These are phyloP conservation scores for Anseranas semipalmata DNA, from an alignment of 2,113 vertebrate genomes.

Conservation along the genomic window DNA sequence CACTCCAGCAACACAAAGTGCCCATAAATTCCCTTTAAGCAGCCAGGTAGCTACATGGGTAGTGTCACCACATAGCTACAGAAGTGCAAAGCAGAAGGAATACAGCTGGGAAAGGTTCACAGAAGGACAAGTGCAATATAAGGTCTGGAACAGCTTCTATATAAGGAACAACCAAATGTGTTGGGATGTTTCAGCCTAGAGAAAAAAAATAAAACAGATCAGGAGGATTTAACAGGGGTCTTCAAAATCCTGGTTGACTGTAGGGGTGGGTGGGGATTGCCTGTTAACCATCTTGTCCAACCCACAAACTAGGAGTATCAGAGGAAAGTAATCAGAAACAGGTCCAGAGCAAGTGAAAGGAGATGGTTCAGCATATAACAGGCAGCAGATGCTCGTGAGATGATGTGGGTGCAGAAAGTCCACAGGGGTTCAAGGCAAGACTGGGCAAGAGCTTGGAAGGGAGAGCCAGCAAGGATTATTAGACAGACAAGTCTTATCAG, in stretches of 20 bases:
- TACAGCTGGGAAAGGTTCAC: neutral
- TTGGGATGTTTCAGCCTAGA: neutral
- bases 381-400: neutral
- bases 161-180: neutral
- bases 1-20: neutral
- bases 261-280: neutral
- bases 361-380: rapidly evolving
- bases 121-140: neutral
- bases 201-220: neutral
- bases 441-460: neutral
- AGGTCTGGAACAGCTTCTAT: neutral
- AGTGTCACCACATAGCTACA: neutral
- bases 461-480: neutral
- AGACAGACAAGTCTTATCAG: neutral
- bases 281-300: neutral
- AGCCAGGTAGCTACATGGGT: neutral
- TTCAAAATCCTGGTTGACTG: neutral
- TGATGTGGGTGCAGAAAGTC: neutral
- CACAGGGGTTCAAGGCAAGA: neutral
- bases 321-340: neutral
- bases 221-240: neutral
- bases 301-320: neutral
- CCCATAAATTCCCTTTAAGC: neutral
- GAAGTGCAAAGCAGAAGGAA: neutral
- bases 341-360: neutral